Base-by-base conservation (phyloP, 2,113 vertebrate genomes). In the Struthio camelus region DNA sequence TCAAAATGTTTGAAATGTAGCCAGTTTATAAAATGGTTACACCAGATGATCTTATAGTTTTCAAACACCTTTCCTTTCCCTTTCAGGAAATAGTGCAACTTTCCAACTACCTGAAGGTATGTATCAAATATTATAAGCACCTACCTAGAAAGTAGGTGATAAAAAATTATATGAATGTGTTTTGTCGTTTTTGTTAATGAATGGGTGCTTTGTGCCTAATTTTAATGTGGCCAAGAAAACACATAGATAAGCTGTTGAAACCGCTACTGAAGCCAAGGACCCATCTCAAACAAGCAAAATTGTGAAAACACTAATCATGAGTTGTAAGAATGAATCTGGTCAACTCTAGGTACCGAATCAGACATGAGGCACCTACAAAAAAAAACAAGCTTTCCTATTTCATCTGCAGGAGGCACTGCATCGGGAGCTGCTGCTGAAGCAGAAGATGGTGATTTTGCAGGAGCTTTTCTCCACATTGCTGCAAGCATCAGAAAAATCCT, bases 51-150 rank as follows among this genome's bases (percentile, higher is more conserved):
- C 11, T 13, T 2, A 4, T 2, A 1, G 0, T n/a, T 70, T 70
- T 50, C 85, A 90, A 61, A 66, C 4, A 28, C 6, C 70, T 83
- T 58, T 80, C 54, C 81, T 94, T 96, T 96, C 54, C 93, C 66
- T 97, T 97, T 44, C 93, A 98, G 98, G 98, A 98, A 87, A 98
- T 98, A 56, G n/a, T 98, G 67, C 98, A 98, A 87, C 97, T 98
- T 56, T 98, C 98, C 18, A 98, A 97, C 76, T 98, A 98, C 90
- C 97, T 98, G 81, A 98, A 96, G 95, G 98, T 98, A 89, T 94
- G 98, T 94, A 62, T 51, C 92, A 38, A 40, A n/a, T 0, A 25
- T 2, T 2, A 30, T 4, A 36, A 8, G 14, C 7, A 7, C 23
- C 23, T 40, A 1, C 32, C 0, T 3, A 19, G 32, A 50, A 20